Evolutionary conservation across 2,797 vertebrate species (phyloP).

Genomic region (Momotus momota): DNA sequence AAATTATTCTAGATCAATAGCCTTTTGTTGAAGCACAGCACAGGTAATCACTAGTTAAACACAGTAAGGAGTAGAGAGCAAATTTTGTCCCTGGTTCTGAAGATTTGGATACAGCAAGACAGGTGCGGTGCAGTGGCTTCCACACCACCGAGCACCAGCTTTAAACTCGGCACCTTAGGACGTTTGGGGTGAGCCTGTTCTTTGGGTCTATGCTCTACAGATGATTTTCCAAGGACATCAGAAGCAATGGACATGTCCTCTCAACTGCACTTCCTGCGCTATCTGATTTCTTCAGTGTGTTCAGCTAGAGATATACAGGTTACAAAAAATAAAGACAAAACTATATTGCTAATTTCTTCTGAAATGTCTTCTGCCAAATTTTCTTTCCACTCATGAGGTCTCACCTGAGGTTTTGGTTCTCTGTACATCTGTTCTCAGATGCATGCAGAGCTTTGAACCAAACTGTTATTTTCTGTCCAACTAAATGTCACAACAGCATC

Average conservation of each 20-base stretch:
- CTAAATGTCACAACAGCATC: neutral
- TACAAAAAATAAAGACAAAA: neutral
- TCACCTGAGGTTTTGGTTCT: neutral
- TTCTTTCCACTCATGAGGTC: neutral
- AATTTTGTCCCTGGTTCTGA: neutral
- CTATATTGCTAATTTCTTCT: neutral
- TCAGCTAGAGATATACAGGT: neutral
- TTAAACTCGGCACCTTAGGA: neutral
- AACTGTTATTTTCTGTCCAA: neutral
- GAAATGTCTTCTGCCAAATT: neutral
- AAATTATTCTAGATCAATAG: neutral
- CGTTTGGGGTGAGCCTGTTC: neutral
- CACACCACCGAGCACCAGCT: neutral
- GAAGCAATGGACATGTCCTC: neutral
- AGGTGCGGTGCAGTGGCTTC: neutral
- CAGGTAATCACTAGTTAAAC: neutral
- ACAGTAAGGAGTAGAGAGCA: neutral
- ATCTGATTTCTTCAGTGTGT: neutral
- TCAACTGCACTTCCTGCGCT: neutral
- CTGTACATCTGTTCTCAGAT: neutral
- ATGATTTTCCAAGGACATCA: neutral
- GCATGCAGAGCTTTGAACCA: neutral
- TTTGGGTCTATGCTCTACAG: neutral
- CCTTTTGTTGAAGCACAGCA: neutral
- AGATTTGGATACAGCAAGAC: fast-evolving